Base-by-base conservation (phyloP, 2,797 vertebrate genomes). In the Triplophysa yarkandensis region DNA sequence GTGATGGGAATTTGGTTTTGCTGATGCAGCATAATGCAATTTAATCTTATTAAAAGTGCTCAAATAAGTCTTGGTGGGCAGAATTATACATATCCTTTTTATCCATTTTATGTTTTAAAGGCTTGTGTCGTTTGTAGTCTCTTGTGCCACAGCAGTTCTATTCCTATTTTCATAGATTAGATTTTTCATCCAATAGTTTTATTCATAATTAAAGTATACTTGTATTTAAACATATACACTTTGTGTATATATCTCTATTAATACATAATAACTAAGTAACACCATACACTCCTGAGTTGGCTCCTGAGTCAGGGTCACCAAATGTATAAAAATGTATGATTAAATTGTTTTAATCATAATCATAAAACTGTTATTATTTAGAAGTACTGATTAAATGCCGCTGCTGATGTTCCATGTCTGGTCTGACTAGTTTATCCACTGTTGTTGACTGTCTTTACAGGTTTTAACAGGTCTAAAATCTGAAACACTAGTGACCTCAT, bases 401-500 rank as follows among this genome's bases (percentile, higher is more conserved):
- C 21, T 48, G 9, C 50, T 34, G 39, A 14, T 23, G 71, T 19
- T 30, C 10, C 43, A 39, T 4, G 8, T 30, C 64, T 75, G 52
- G 73, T 75, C 64, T 50, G 64, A 61, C 73, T 60, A 75, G 73
- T 75, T 68, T 67, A 46, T 17, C 48, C 28, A 1, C 65, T 75
- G 4, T 36, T 55, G 9, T n/a, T 64, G n/a, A 36, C 14, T 30
- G 72, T 52, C 25, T 72, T 23, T 52, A 27, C 6, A 27, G 8
- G 13, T 30, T 71, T 50, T 13, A 71, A 50, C 58, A 75, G 17
- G 44, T 2, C 36, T n/a, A 4, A 66, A 27, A 28, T 66, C 10
- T 48, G n/a, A 67, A 61, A 63, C 30, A 50, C 11, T 17, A 23
- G 30, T 41, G 21, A 30, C 3, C 14, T 41, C 13, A 25, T 27